Evolutionary conservation across 2,797 vertebrate species (phyloP).

Genomic region (Manis pentadactyla): DNA sequence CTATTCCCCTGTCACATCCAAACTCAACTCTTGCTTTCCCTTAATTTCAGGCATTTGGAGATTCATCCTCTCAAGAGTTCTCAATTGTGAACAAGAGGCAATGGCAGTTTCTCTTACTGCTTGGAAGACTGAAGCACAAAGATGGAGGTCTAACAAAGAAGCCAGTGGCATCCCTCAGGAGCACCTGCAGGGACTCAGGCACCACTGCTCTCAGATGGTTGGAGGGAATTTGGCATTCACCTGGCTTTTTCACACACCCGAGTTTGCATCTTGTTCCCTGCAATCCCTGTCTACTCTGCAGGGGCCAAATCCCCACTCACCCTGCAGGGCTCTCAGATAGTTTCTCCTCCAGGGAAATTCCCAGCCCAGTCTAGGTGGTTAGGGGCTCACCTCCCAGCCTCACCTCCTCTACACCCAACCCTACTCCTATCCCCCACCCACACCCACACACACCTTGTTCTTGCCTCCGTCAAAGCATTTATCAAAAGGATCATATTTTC

Average conservation of each 20-base stretch:
- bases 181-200: background rate
- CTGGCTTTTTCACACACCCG: background rate
- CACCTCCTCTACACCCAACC: background rate
- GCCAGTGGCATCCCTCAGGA: background rate
- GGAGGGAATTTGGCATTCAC: background rate
- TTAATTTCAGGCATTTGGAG: background rate
- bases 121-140: background rate
- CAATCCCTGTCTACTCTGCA: background rate
- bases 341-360: background rate
- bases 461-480: background rate
- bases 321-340: background rate
- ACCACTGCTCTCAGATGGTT: background rate
- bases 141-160: background rate
- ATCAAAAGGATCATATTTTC: background rate
- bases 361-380: background rate
- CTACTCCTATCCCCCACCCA: too few relatives aligned
- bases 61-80: background rate
- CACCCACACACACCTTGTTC: background rate
- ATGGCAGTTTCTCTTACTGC: background rate
- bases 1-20: background rate
- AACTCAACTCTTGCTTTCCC: background rate
- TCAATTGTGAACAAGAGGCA: background rate
- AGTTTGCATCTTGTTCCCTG: background rate
- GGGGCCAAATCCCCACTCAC: background rate
- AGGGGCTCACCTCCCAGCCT: background rate